These are phyloP conservation scores for Geotrypetes seraphini DNA, from an alignment of 2,797 vertebrate genomes.

Conservation along the genomic window DNA sequence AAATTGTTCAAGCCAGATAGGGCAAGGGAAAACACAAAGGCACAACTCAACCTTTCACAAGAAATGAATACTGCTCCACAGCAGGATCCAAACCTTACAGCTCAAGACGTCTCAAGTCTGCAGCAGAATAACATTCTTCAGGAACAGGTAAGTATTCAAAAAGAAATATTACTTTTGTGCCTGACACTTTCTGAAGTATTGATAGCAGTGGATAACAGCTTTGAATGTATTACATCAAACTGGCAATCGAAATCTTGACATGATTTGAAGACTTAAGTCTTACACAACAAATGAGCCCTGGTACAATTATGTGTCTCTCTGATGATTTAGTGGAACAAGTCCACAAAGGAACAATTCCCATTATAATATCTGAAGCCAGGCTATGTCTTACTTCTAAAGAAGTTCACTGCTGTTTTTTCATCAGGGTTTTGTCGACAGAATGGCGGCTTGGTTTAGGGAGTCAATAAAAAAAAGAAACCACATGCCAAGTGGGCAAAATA, in stretches of 20 bases:
- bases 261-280: not conserved
- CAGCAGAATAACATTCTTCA: conserved; percentile 5
- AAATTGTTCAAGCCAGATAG: conserved; percentile 66
- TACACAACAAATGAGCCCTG: not conserved
- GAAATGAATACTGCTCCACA: not conserved
- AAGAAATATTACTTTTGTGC: not conserved
- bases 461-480: no score
- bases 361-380: no score
- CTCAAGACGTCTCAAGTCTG: not conserved
- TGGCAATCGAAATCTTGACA: no score
- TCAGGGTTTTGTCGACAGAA: no score
- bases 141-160: conserved; percentile 39
- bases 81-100: not conserved
- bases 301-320: not conserved
- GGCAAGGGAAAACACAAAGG: conserved; percentile 15
- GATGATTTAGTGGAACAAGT: not conserved
- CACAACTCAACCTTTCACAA: conserved; percentile 10
- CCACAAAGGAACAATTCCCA: no score
- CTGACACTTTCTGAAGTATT: not conserved
- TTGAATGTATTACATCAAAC: conserved; percentile 4
- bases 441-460: no score
- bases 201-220: accelerated
- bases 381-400: no score
- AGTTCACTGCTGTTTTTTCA: no score
- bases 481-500: no score